These are phyloP conservation scores for Dasyprocta punctata DNA, from an alignment of 2,113 vertebrate species.

Conservation along the genomic window DNA sequence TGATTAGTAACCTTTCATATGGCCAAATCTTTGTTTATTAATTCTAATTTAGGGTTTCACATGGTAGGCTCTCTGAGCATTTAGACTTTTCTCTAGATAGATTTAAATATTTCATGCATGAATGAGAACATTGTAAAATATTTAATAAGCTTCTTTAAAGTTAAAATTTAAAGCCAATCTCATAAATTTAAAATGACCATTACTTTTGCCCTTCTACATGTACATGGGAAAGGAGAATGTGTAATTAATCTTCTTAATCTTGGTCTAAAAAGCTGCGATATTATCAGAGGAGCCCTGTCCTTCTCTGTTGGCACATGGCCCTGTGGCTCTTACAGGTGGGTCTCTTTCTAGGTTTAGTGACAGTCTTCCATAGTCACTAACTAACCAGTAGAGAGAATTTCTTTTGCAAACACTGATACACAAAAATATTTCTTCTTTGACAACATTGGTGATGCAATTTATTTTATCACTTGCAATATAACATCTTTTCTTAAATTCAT, in stretches of 20 bases:
- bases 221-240: slow-evolving; percentile 7
- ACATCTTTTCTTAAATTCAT: background rate
- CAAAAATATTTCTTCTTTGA: background rate
- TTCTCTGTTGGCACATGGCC: background rate
- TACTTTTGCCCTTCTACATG: slow-evolving; percentile 23
- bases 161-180: slow-evolving; percentile 66
- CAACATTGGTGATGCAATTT: background rate
- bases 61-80: background rate
- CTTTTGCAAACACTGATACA: background rate
- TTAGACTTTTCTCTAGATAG: slow-evolving; percentile 43
- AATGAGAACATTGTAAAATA: slow-evolving; percentile 58
- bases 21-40: slow-evolving; percentile 25
- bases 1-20: background rate
- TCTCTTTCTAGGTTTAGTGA: background rate
- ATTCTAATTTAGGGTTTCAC: slow-evolving; percentile 7
- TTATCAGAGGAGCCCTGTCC: background rate
- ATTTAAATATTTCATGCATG: slow-evolving; percentile 58
- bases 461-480: background rate
- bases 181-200: slow-evolving; percentile 58
- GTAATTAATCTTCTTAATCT: slow-evolving; percentile 43
- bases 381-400: background rate
- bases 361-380: background rate
- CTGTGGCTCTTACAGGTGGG: background rate
- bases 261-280: background rate
- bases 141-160: slow-evolving; percentile 70